Percentiles rank a stretch among this genome's conserved stretches.
These are phyloP conservation scores for Gryllus bimaculatus DNA, from an alignment of 1,140 invertebrate species.

Conservation along the genomic window DNA sequence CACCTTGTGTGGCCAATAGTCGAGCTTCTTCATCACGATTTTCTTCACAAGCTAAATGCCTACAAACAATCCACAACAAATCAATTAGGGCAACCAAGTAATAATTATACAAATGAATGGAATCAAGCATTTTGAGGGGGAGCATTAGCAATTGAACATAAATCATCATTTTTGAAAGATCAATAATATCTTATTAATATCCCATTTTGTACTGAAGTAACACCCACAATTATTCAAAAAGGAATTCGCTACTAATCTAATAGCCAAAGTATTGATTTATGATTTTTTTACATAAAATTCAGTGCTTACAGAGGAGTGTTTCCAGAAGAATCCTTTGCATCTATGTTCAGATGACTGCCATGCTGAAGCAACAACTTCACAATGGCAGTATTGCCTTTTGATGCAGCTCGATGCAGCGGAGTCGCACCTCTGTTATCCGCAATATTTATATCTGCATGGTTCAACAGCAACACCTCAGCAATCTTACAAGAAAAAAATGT, in stretches of 20 bases:
- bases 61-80: conserved; percentile 26
- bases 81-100: not conserved
- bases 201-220: too few species aligned
- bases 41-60: conserved; percentile 79
- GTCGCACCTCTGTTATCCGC: conserved; percentile 64
- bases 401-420: conserved; percentile 74
- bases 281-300: not conserved
- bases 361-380: conserved; percentile 56
- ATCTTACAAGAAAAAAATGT: conserved; percentile 36
- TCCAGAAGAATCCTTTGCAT: conserved; percentile 51
- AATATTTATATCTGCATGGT: conserved; percentile 64
- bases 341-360: conserved; percentile 37
- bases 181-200: too few species aligned
- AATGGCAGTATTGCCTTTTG: conserved; percentile 63
- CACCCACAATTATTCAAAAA: too few species aligned
- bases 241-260: too few species aligned
- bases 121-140: too few species aligned
- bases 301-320: conserved; percentile 56
- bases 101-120: not conserved
- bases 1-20: conserved; percentile 58
- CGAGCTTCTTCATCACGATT: conserved; percentile 57
- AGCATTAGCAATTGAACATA: too few species aligned
- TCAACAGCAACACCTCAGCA: conserved; percentile 55
- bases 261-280: too few species aligned
- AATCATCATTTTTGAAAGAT: too few species aligned